phyloP scores from a whole-genome alignment of 2,888 invertebrate genomes.

The Scelioninae gen. 1 region DNA sequence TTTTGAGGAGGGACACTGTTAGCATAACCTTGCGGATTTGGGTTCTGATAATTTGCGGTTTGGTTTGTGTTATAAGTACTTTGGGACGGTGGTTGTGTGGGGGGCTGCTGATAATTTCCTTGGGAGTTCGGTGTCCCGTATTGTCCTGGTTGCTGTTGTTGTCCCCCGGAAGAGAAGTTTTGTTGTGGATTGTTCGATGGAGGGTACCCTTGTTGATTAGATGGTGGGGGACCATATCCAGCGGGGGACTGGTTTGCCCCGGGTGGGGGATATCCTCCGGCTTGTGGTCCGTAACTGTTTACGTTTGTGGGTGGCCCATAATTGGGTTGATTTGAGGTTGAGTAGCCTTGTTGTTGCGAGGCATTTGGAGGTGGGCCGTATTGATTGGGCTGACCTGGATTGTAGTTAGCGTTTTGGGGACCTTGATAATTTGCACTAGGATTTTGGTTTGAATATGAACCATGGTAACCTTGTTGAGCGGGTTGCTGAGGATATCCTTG shows the following conservation, averaged over 20 bases:
- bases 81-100: constrained; percentile 79
- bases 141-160: constrained; percentile 80
- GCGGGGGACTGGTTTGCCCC: constrained; percentile 86
- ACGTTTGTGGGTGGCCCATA: constrained; percentile 81
- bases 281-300: constrained; percentile 83
- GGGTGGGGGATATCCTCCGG: constrained; percentile 87
- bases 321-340: constrained; percentile 86
- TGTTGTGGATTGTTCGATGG: constrained; percentile 85
- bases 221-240: constrained; percentile 87
- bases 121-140: constrained; percentile 84
- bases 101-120: constrained; percentile 81
- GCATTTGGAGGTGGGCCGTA: constrained; percentile 87
- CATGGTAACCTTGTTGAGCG: constrained; percentile 86
- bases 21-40: no score
- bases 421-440: constrained; percentile 87
- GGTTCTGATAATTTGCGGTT: no score
- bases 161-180: constrained; percentile 84
- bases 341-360: constrained; percentile 87
- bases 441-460: constrained; percentile 86
- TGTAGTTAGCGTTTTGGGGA: constrained; percentile 83
- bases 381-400: constrained; percentile 86
- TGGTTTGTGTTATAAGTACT: no score
- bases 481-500: constrained; percentile 89
- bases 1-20: no score
- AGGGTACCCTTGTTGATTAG: constrained; percentile 88